A percentile compares a stretch with the other conserved stretches of the same genome.
Evolutionary conservation across 2,888 invertebrate species (phyloP).

Genomic region (Dicycla oo): DNA sequence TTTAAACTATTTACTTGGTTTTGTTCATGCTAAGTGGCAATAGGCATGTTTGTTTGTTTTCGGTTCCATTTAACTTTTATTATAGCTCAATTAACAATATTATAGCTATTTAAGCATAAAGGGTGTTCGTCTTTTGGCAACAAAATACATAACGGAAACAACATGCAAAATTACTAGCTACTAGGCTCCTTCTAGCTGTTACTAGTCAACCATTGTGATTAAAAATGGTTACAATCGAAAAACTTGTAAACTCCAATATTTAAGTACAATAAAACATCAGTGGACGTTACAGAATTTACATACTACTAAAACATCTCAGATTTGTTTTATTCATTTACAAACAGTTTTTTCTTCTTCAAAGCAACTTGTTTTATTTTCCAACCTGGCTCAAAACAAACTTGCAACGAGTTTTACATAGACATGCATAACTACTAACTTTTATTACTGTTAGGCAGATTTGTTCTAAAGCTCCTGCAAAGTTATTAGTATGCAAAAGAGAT

Average conservation of each 20-base stretch:
- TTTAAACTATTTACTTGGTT: background rate
- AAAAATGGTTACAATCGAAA: background rate
- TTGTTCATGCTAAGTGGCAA: no score
- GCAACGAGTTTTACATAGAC: constrained; percentile 29
- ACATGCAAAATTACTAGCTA: background rate
- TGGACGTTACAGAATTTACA: no score
- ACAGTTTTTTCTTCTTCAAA: constrained; percentile 11
- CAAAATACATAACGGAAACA: background rate
- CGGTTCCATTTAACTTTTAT: background rate
- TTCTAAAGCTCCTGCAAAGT: constrained; percentile 17
- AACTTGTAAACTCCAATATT: background rate
- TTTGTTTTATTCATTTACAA: background rate
- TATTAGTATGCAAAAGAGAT: constrained; percentile 18
- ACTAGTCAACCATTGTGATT: no score
- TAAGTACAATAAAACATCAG: no score
- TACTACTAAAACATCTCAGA: background rate
- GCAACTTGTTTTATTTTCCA: constrained; percentile 8
- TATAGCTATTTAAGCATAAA: background rate
- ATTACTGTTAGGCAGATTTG: constrained; percentile 28
- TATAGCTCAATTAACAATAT: background rate
- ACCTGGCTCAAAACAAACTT: constrained; percentile 25
- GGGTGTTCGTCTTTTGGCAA: background rate
- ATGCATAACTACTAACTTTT: constrained; percentile 30
- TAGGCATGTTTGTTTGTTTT: background rate
- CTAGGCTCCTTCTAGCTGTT: no score